Percentiles rank a stretch among this genome's conserved stretches.
These are phyloP conservation scores for Andrena marginata DNA, from an alignment of 2,888 invertebrate genomes.

Conservation along the genomic window DNA sequence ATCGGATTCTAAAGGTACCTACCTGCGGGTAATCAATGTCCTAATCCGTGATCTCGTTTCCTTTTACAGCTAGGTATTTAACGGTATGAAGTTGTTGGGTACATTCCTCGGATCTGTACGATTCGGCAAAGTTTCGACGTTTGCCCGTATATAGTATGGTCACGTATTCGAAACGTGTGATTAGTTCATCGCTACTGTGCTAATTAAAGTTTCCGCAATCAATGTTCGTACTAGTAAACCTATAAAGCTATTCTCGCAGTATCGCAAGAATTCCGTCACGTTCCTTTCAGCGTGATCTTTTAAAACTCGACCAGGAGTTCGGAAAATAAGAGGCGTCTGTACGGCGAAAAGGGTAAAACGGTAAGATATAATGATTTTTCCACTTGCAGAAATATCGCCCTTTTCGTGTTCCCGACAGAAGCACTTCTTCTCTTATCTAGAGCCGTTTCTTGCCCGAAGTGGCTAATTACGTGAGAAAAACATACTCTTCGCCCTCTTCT, in stretches of 20 bases:
- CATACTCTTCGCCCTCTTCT: slow-evolving; percentile 37
- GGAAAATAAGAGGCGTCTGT: slow-evolving; percentile 20
- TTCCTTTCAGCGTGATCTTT: slow-evolving; percentile 22
- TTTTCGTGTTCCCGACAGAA: slow-evolving; percentile 47
- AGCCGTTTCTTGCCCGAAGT: slow-evolving; percentile 48
- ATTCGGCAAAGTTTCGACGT: slow-evolving; percentile 68
- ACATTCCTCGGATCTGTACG: slow-evolving; percentile 63
- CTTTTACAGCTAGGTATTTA: slow-evolving; percentile 14
- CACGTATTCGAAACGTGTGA: slow-evolving; percentile 71
- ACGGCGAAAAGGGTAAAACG: slow-evolving; percentile 25
- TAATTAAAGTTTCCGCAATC: slow-evolving; percentile 37
- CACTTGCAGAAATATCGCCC: slow-evolving; percentile 32
- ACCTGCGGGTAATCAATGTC: slow-evolving; percentile 38
- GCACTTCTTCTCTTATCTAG: slow-evolving; percentile 46
- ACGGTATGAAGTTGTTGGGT: slow-evolving; percentile 37
- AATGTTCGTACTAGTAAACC: background rate
- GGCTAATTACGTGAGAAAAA: slow-evolving; percentile 71
- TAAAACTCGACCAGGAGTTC: slow-evolving; percentile 22
- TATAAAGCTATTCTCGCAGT: background rate
- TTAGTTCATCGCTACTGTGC: slow-evolving; percentile 64
- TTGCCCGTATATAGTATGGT: slow-evolving; percentile 71
- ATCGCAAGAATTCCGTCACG: slow-evolving; percentile 3
- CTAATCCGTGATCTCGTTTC: slow-evolving; percentile 40
- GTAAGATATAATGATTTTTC: slow-evolving; percentile 68
- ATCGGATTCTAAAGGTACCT: background rate